Conservation (phyloP, 2,888 invertebrate genomes). For the Acronicta aceris region DNA sequence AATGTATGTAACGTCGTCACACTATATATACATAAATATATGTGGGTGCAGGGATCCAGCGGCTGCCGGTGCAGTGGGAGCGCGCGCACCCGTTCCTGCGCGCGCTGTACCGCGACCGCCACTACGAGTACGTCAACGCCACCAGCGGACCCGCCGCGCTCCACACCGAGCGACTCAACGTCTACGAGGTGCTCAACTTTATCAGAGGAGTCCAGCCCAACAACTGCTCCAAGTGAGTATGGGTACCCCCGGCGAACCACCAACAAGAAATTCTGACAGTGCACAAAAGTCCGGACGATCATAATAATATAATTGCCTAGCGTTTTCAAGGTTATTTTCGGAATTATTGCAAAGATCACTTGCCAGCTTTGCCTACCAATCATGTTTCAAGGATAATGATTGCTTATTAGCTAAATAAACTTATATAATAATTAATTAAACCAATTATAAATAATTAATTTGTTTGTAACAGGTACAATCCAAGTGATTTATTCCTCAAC, state of each 20-base stretch:
- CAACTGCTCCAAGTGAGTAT: constrained; percentile 90
- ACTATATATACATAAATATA: no score
- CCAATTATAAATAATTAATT: constrained; percentile 26
- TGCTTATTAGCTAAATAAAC: no score
- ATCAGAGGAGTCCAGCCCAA: constrained; percentile 91
- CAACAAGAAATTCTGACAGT: no score
- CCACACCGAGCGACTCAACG: constrained; percentile 91
- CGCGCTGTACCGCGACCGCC: constrained; percentile 92
- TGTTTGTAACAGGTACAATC: constrained; percentile 88
- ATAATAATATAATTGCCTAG: no score
- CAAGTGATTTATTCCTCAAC: constrained; percentile 93
- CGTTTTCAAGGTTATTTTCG: no score
- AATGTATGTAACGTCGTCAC: no score
- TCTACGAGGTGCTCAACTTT: constrained; percentile 94
- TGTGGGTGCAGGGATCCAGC: constrained; percentile 92
- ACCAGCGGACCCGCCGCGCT: constrained; percentile 91
- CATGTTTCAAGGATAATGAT: no score
- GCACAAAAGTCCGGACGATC: no score
- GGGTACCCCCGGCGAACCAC: no score
- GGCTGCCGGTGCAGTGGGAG: constrained; percentile 95
- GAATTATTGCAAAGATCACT: no score
- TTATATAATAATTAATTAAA: no score
- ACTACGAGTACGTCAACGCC: constrained; percentile 93
- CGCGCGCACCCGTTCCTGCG: constrained; percentile 92
- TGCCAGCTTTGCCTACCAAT: no score